Conservation (phyloP, 2,797 vertebrate species). For the Vespertilio murinus region DNA sequence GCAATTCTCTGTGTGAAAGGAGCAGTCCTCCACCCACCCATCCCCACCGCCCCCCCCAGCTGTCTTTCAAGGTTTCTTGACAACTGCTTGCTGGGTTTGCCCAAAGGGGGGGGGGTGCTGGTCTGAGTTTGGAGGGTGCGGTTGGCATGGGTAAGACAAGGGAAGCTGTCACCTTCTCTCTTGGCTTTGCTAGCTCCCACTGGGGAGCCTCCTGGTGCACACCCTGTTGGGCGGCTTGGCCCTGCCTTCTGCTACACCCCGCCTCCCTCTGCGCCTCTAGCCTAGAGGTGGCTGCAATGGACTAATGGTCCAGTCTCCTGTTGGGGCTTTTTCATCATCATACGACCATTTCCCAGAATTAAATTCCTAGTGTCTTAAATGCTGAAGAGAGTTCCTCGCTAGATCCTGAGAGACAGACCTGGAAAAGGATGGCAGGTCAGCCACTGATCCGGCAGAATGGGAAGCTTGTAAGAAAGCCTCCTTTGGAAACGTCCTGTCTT, state of each 20-base stretch:
- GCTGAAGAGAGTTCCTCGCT: not conserved
- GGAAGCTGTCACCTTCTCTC: not conserved
- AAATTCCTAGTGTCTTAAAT: not conserved
- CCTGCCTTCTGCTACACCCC: not conserved
- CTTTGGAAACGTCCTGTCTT: not conserved
- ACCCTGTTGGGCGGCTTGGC: not conserved
- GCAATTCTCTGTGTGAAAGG: not conserved
- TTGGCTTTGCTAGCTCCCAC: not conserved
- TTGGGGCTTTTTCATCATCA: not conserved
- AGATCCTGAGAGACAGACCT: not conserved
- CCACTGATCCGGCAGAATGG: not conserved
- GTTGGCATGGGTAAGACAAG: not conserved
- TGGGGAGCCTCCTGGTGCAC: not conserved
- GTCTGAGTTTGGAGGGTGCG: not conserved
- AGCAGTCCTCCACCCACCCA: not conserved
- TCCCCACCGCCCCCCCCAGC: not conserved
- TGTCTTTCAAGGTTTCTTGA: not conserved
- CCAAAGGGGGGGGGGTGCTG: not conserved
- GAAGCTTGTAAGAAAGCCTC: not conserved
- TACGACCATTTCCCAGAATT: not conserved
- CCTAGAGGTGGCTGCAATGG: too few species aligned
- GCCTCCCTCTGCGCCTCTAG: not conserved
- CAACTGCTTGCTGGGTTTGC: not conserved
- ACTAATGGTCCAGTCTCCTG: not conserved
- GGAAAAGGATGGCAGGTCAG: not conserved